phyloP scores from a whole-genome alignment of 2,888 invertebrate species.

The Stenoptilia bipunctidactyla region DNA sequence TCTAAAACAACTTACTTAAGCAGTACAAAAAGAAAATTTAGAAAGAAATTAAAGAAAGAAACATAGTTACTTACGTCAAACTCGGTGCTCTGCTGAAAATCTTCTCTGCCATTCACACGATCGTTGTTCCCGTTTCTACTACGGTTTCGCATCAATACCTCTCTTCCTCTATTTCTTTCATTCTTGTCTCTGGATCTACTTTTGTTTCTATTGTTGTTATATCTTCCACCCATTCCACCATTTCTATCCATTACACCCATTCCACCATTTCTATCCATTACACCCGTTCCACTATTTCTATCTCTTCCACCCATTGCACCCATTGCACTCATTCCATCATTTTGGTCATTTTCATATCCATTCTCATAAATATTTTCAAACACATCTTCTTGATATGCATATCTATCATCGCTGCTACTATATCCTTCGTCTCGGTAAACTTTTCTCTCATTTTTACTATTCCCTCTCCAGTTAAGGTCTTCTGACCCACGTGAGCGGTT shows the following conservation, averaged over 20 bases:
- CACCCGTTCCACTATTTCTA: slow-evolving; percentile 12
- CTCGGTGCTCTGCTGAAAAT: slow-evolving; percentile 31
- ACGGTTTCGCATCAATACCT: slow-evolving; percentile 18
- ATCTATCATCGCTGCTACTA: slow-evolving; percentile 20
- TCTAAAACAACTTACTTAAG: too few relatives aligned
- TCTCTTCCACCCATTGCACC: slow-evolving; percentile 17
- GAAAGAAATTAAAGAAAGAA: background rate
- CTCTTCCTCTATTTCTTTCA: slow-evolving; percentile 16
- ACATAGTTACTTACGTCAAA: slow-evolving; percentile 31
- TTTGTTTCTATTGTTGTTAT: slow-evolving; percentile 14
- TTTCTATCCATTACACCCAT: slow-evolving; percentile 19
- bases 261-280: slow-evolving; percentile 18
- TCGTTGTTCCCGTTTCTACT: slow-evolving; percentile 21
- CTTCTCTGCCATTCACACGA: slow-evolving; percentile 25
- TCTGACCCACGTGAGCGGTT: slow-evolving; percentile 23
- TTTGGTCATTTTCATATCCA: too few relatives aligned
- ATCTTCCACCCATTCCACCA: slow-evolving; percentile 16
- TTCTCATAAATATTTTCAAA: background rate
- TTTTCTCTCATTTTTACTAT: slow-evolving; percentile 18
- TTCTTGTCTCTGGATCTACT: slow-evolving; percentile 7
- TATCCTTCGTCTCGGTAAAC: slow-evolving; percentile 4
- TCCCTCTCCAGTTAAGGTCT: slow-evolving; percentile 30
- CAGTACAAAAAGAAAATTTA: too few relatives aligned
- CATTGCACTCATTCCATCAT: slow-evolving; percentile 12
- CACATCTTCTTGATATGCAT: slow-evolving; percentile 16